Conservation (phyloP, 2,797 vertebrate species). For the Champsocephalus gunnari region DNA sequence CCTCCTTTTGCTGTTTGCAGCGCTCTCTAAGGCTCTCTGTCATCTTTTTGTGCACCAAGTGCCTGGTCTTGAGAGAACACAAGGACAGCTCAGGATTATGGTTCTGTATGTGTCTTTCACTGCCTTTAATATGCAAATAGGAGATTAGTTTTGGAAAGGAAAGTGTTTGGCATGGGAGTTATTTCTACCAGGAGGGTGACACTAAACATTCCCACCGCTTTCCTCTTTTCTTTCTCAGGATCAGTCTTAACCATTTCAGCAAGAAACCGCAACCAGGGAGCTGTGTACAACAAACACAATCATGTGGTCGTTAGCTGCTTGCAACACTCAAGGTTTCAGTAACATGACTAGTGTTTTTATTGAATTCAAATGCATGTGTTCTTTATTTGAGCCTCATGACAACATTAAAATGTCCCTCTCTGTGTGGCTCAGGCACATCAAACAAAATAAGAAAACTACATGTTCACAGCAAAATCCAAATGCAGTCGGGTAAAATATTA, state of each 20-base stretch:
- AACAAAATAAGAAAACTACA: slow-evolving; percentile 55
- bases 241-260: slow-evolving; percentile 42
- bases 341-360: slow-evolving; percentile 55
- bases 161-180: slow-evolving; percentile 70
- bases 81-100: slow-evolving; percentile 76
- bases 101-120: slow-evolving; percentile 71
- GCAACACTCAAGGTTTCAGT: slow-evolving; percentile 30
- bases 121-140: slow-evolving; percentile 84
- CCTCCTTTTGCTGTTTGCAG: slow-evolving; percentile 45
- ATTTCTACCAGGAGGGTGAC: slow-evolving; percentile 69
- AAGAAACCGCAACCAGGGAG: background rate
- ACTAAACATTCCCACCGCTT: slow-evolving; percentile 59
- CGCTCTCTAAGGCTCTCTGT: slow-evolving; percentile 66
- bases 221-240: slow-evolving; percentile 12
- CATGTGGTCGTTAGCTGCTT: slow-evolving; percentile 4
- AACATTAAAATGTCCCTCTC: slow-evolving; percentile 37
- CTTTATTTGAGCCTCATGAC: slow-evolving; percentile 37
- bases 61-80: slow-evolving; percentile 73
- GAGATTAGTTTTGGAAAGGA: slow-evolving; percentile 76
- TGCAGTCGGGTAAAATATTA: slow-evolving; percentile 66
- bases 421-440: slow-evolving; percentile 52
- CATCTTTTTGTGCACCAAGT: slow-evolving; percentile 67
- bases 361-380: slow-evolving; percentile 50
- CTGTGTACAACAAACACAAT: background rate
- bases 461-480: slow-evolving; percentile 55